Percentiles rank a stretch among this genome's conserved stretches.
These are phyloP conservation scores for Deroplatys truncata DNA, from an alignment of 2,888 invertebrate genomes.

Conservation along the genomic window DNA sequence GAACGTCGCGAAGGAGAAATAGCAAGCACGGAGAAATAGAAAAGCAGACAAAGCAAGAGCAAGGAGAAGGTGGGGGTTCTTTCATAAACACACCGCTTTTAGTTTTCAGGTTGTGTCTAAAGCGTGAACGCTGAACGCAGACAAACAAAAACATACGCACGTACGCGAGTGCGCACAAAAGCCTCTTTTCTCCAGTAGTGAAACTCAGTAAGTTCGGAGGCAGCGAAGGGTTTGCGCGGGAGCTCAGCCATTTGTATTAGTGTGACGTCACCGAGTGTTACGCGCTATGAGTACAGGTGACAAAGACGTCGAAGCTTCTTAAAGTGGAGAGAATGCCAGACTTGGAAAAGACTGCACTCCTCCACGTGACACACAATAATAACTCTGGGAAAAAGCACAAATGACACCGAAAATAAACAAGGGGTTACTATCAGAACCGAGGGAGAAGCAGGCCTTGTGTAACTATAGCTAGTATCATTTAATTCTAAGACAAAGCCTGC, in stretches of 20 bases:
- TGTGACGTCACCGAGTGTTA: slow-evolving; percentile 3
- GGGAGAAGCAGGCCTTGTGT: no score
- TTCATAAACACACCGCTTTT: slow-evolving; percentile 17
- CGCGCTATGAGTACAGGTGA: background rate
- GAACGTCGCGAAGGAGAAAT: background rate
- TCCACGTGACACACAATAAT: background rate
- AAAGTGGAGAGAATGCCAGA: background rate
- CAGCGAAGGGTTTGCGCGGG: background rate
- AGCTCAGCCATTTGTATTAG: slow-evolving; percentile 23
- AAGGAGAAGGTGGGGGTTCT: background rate
- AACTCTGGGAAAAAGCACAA: no score
- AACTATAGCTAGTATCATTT: no score
- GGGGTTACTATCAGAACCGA: no score
- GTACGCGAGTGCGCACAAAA: background rate
- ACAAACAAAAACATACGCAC: slow-evolving; percentile 14
- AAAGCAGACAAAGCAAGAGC: background rate
- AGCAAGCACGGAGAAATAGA: background rate
- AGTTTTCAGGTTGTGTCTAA: background rate
- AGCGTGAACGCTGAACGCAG: slow-evolving; percentile 1
- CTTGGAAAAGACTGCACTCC: background rate
- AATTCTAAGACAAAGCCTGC: no score
- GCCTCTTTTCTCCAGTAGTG: slow-evolving; percentile 17
- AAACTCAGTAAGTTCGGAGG: slow-evolving; percentile 17
- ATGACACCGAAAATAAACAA: no score
- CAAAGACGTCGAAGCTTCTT: slow-evolving; percentile 13